These are phyloP conservation scores for Bradypodion pumilum DNA, from an alignment of 2,797 vertebrate species.

Conservation along the genomic window DNA sequence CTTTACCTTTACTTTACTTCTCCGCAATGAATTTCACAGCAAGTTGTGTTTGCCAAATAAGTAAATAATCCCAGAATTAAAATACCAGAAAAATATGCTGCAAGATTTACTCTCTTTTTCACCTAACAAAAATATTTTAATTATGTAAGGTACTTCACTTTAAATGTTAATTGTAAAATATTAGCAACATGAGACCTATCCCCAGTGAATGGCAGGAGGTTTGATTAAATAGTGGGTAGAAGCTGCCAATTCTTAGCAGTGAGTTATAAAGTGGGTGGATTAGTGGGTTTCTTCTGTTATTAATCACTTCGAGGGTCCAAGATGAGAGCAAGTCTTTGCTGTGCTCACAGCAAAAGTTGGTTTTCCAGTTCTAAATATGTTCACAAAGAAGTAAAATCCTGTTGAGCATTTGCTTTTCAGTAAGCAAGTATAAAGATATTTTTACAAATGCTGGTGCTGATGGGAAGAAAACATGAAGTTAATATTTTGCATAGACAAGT, in stretches of 20 bases:
- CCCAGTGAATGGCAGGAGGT: conserved; percentile 23
- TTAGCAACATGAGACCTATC: conserved; percentile 2
- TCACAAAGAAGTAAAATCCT: neutral
- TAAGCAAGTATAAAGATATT: neutral
- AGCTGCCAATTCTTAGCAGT: neutral
- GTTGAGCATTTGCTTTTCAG: neutral
- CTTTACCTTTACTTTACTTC: too few species aligned
- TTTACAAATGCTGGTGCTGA: neutral
- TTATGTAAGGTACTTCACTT: conserved; percentile 30
- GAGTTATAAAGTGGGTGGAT: neutral
- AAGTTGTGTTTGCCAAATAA: conserved; percentile 18
- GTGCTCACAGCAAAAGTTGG: neutral
- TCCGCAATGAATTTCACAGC: neutral
- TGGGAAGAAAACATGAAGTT: neutral
- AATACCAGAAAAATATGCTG: conserved; percentile 30
- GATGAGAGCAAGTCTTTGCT: neutral
- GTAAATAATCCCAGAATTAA: conserved; percentile 22
- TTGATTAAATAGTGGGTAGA: conserved; percentile 30
- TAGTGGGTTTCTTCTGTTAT: neutral
- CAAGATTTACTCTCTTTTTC: conserved; percentile 25
- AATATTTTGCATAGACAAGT: neutral
- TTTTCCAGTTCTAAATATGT: neutral
- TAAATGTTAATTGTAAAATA: conserved; percentile 10
- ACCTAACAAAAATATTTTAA: conserved; percentile 27
- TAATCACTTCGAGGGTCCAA: conserved; percentile 2